Percentiles rank a stretch among this genome's conserved stretches.
These are phyloP conservation scores for Sardina pilchardus DNA, from an alignment of 2,113 vertebrate genomes.

Conservation along the genomic window DNA sequence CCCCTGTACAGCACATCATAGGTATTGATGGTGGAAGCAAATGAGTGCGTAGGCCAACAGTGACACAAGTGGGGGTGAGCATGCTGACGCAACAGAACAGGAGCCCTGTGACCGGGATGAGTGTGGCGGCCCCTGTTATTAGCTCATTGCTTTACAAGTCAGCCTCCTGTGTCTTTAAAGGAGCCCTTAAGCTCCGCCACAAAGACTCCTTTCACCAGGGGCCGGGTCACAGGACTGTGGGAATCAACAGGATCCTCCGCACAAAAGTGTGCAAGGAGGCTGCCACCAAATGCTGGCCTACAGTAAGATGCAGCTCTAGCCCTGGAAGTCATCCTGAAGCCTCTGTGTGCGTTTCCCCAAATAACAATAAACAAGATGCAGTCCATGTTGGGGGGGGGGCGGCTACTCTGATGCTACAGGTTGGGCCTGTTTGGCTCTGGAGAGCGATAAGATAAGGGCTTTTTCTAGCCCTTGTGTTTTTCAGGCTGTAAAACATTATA, in stretches of 20 bases:
- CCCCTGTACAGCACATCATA: not conserved
- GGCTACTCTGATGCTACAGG: not conserved
- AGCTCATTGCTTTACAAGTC: constrained; percentile 57
- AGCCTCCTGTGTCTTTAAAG: constrained; percentile 52
- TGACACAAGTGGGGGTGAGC: not conserved
- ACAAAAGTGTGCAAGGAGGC: constrained; percentile 38
- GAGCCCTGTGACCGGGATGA: not conserved
- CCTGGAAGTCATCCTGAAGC: not conserved
- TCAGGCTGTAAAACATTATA: too few relatives aligned
- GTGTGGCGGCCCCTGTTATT: not conserved
- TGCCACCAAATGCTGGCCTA: not conserved
- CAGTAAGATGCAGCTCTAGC: constrained; percentile 2
- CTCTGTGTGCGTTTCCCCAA: not conserved
- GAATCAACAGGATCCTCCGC: constrained; percentile 50
- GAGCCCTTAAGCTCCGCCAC: constrained; percentile 47
- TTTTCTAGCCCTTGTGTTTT: too few relatives aligned
- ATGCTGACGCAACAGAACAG: not conserved
- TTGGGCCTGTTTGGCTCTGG: not conserved
- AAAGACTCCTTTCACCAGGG: constrained; percentile 63
- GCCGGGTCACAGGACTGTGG: constrained; percentile 62
- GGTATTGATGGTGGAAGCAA: not conserved
- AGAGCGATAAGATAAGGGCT: not conserved
- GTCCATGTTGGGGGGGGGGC: not conserved
- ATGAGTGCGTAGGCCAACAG: too few relatives aligned
- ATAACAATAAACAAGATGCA: not conserved